Conservation (phyloP, 2,888 invertebrate species). For the Nephrocerus scutellatus region DNA sequence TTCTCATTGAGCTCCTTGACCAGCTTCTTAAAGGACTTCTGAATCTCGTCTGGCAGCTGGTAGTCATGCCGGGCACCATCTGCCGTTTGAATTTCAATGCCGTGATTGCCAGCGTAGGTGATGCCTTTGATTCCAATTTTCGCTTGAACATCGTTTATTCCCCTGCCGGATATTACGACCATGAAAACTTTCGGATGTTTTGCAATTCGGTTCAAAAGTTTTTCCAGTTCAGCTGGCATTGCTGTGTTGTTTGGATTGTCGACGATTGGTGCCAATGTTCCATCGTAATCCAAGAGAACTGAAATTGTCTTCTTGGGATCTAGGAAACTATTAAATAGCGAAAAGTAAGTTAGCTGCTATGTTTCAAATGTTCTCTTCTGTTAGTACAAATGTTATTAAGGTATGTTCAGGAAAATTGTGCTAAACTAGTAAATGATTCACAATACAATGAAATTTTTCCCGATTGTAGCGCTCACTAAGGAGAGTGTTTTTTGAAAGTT, state of each 20-base stretch:
- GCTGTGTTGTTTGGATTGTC: slow-evolving; percentile 64
- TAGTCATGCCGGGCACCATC: slow-evolving; percentile 67
- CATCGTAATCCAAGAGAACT: slow-evolving; percentile 66
- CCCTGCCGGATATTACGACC: slow-evolving; percentile 64
- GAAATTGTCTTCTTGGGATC: slow-evolving; percentile 59
- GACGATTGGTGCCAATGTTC: slow-evolving; percentile 65
- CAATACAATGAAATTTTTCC: background rate
- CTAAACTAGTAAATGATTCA: background rate
- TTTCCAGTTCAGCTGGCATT: slow-evolving; percentile 60
- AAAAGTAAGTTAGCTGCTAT: too few relatives aligned
- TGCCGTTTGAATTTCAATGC: slow-evolving; percentile 65
- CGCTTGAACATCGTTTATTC: slow-evolving; percentile 60
- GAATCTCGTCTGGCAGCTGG: slow-evolving; percentile 60
- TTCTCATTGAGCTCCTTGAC: slow-evolving; percentile 59
- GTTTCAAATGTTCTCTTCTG: too few relatives aligned
- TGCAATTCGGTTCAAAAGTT: slow-evolving; percentile 56
- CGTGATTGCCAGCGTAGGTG: slow-evolving; percentile 70
- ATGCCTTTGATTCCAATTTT: slow-evolving; percentile 54
- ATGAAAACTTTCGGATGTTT: slow-evolving; percentile 63
- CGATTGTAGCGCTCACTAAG: background rate
- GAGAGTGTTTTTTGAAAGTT: too few relatives aligned
- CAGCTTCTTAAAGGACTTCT: slow-evolving; percentile 56
- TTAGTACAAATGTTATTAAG: background rate
- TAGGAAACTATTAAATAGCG: slow-evolving; percentile 43
- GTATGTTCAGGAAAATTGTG: background rate